Conservation (phyloP, 2,113 vertebrate genomes). For the Holacanthus passer region DNA sequence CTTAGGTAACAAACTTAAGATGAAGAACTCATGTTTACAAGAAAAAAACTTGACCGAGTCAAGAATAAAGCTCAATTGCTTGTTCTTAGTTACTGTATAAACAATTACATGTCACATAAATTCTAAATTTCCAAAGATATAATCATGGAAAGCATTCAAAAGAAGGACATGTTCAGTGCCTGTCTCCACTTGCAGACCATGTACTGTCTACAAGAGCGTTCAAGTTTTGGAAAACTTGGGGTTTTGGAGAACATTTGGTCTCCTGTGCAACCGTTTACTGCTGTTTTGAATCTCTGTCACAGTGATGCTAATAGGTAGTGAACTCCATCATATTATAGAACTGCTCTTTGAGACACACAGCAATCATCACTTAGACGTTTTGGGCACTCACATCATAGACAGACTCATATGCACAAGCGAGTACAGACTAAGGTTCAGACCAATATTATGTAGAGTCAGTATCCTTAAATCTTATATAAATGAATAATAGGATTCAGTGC, state of each 20-base stretch:
- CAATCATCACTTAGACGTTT: slow-evolving; percentile 56
- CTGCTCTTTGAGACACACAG: slow-evolving; percentile 42
- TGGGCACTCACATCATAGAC: slow-evolving; percentile 12
- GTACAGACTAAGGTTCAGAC: background rate
- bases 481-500: background rate
- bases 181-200: slow-evolving; percentile 14
- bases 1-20: background rate
- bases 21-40: background rate
- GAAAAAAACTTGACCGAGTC: background rate
- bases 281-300: slow-evolving; percentile 59
- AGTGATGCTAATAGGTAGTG: slow-evolving; percentile 52
- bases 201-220: slow-evolving; percentile 36
- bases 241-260: slow-evolving; percentile 50
- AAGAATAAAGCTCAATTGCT: background rate
- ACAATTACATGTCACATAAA: background rate
- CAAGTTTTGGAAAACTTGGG: slow-evolving; percentile 52
- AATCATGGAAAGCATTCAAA: slow-evolving; percentile 12
- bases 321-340: slow-evolving; percentile 49
- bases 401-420: slow-evolving; percentile 12
- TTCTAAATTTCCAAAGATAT: background rate
- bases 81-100: background rate
- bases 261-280: slow-evolving; percentile 40
- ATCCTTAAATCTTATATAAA: background rate
- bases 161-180: slow-evolving; percentile 1
- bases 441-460: background rate